phyloP scores from a whole-genome alignment of 2,888 invertebrate genomes.

The Archaeoteleia sp. region DNA sequence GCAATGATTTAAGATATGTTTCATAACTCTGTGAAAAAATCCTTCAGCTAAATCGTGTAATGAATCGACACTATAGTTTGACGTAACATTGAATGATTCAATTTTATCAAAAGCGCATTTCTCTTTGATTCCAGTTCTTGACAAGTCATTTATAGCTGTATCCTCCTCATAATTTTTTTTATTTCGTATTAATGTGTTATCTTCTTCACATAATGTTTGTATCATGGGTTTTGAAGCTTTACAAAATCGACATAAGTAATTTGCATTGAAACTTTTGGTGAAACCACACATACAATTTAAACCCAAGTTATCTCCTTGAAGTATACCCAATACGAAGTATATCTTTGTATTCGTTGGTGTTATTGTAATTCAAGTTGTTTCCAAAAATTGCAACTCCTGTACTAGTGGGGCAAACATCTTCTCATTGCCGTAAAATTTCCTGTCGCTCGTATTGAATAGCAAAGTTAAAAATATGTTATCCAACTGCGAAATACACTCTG shows the following conservation, averaged over 20 bases:
- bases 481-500: constrained; percentile 29
- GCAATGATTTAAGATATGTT: constrained; percentile 8
- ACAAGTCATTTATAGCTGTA: background rate
- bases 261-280: constrained; percentile 12
- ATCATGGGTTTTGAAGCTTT: constrained; percentile 4
- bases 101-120: constrained; percentile 8
- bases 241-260: constrained; percentile 17
- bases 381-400: constrained; percentile 43
- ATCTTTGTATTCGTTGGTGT: no score
- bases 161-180: constrained; percentile 8
- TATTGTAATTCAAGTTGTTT: constrained; percentile 25
- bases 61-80: constrained; percentile 9
- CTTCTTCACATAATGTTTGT: constrained; percentile 9
- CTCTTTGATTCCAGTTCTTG: constrained; percentile 17
- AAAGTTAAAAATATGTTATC: constrained; percentile 38
- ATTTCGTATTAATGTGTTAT: constrained; percentile 3
- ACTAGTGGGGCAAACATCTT: constrained; percentile 29
- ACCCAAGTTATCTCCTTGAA: constrained; percentile 19
- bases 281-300: constrained; percentile 19
- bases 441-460: constrained; percentile 25
- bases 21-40: constrained; percentile 1
- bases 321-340: constrained; percentile 2
- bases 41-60: constrained; percentile 23
- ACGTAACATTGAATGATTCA: constrained; percentile 9
- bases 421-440: constrained; percentile 23